A percentile compares a stretch with the other conserved stretches of the same genome.
Conservation (phyloP, 1,140 invertebrate species). For the Heterodera carotae region DNA sequence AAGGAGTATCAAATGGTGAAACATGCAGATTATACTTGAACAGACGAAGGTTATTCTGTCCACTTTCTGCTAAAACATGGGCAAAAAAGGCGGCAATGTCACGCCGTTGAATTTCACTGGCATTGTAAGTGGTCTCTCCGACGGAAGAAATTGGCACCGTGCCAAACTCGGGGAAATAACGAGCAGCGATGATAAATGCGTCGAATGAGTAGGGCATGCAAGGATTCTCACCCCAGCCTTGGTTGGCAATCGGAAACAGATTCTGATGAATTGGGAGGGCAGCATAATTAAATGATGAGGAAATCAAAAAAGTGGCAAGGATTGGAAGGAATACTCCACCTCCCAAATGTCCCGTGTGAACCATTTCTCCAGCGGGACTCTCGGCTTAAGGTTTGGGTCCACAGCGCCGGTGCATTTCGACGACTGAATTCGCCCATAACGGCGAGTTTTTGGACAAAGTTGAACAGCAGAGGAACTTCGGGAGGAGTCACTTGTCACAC, state of each 20-base stretch:
- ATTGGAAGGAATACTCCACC: too few relatives aligned
- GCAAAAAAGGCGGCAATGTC: slow-evolving; percentile 54
- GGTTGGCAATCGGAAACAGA: slow-evolving; percentile 59
- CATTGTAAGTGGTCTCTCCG: slow-evolving; percentile 14
- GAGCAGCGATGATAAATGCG: slow-evolving; percentile 60
- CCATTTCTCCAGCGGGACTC: slow-evolving; percentile 39
- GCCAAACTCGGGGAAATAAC: slow-evolving; percentile 62
- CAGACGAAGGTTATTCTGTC: slow-evolving; percentile 49
- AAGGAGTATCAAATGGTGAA: background rate
- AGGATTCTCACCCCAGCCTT: slow-evolving; percentile 56
- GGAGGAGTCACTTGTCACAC: background rate
- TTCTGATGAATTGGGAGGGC: background rate
- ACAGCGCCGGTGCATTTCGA: slow-evolving; percentile 19
- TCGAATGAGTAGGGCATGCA: slow-evolving; percentile 64
- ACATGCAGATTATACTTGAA: background rate
- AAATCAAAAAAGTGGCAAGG: too few relatives aligned
- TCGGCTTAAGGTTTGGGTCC: slow-evolving; percentile 39
- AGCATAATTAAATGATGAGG: too few relatives aligned
- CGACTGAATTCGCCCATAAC: slow-evolving; percentile 3
- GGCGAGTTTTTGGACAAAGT: background rate
- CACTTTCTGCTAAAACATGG: slow-evolving; percentile 56
- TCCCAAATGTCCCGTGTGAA: slow-evolving; percentile 49
- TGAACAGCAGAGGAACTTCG: background rate
- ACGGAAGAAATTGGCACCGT: background rate
- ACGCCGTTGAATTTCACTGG: slow-evolving; percentile 25